phyloP scores from a whole-genome alignment of 1,140 invertebrate species.

The Panagrolaimus sp. region DNA sequence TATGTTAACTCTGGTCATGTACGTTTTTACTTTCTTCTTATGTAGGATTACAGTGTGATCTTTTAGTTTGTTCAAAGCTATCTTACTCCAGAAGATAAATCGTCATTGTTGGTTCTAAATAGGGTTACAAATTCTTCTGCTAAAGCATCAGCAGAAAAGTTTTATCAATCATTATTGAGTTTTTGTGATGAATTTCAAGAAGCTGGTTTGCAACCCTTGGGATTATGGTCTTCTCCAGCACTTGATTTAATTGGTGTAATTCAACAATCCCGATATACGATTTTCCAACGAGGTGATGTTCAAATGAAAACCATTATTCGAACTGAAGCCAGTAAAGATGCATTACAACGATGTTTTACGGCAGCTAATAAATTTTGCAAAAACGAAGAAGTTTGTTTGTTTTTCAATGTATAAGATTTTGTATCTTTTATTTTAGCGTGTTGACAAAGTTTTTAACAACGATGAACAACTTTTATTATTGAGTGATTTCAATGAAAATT shows the following conservation, averaged over 20 bases:
- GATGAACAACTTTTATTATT: background rate
- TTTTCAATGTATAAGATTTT: background rate
- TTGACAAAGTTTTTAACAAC: too few relatives aligned
- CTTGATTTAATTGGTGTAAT: conserved; percentile 5
- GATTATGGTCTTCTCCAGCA: background rate
- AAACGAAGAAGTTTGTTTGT: conserved; percentile 4
- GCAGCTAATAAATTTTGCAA: background rate
- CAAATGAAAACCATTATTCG: conserved; percentile 8
- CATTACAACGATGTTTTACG: background rate
- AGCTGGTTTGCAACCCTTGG: background rate
- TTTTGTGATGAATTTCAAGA: conserved; percentile 17
- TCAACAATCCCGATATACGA: background rate
- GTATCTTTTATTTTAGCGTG: background rate
- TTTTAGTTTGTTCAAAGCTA: too few relatives aligned
- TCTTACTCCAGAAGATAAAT: too few relatives aligned
- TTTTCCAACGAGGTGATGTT: background rate
- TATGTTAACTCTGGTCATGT: background rate
- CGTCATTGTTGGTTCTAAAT: too few relatives aligned
- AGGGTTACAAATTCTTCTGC: too few relatives aligned
- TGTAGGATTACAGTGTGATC: too few relatives aligned
- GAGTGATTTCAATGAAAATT: background rate
- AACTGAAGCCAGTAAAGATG: background rate
- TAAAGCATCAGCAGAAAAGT: background rate
- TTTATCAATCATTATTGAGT: background rate
- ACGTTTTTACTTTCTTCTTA: too few relatives aligned